A percentile compares a stretch with the other conserved stretches of the same genome.
Conservation (phyloP, 2,888 invertebrate species). For the Arenicola marina region DNA sequence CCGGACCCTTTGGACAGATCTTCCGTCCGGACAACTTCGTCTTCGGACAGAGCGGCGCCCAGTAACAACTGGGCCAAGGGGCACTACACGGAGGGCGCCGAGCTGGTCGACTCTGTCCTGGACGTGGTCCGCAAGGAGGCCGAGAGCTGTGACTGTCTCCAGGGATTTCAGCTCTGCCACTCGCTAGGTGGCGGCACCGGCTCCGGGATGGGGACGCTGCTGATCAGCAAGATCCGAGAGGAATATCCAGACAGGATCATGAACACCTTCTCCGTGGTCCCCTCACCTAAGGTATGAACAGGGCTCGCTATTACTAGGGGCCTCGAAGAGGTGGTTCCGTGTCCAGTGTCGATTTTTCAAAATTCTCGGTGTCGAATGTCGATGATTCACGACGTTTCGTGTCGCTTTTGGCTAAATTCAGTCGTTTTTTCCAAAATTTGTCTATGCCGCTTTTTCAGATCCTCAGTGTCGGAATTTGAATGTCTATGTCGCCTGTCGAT, state of each 20-base stretch:
- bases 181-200: conserved; percentile 90
- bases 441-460: too few species aligned
- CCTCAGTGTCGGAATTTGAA: too few species aligned
- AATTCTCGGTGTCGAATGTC: too few species aligned
- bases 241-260: conserved; percentile 88
- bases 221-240: conserved; percentile 95
- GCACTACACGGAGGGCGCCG: conserved; percentile 63
- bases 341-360: too few species aligned
- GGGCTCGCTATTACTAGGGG: too few species aligned
- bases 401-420: too few species aligned
- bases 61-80: conserved; percentile 89
- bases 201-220: conserved; percentile 83
- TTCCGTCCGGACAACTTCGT: conserved; percentile 96
- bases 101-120: conserved; percentile 55
- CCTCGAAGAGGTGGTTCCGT: too few species aligned
- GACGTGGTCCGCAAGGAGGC: conserved; percentile 58
- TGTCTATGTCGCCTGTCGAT: too few species aligned
- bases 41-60: conserved; percentile 72
- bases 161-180: conserved; percentile 61
- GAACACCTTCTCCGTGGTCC: conserved; percentile 94
- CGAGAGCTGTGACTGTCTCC: conserved; percentile 67
- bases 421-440: too few species aligned
- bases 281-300: conserved; percentile 76
- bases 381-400: too few species aligned
- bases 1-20: conserved; percentile 92